Conservation (phyloP, 1,140 invertebrate genomes). For the Drosophila sproati region DNA sequence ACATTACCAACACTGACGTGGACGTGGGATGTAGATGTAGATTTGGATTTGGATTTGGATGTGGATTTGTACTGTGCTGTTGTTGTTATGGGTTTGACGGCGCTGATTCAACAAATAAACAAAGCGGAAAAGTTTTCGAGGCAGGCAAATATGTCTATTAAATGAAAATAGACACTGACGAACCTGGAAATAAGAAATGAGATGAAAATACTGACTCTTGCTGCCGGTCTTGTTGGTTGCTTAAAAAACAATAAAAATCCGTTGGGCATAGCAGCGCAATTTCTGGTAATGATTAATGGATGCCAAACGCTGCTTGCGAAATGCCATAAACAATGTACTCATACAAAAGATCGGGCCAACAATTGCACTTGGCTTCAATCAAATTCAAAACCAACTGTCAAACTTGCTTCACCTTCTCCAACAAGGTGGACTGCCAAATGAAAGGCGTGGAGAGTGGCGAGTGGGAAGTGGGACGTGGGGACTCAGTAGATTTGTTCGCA, state of each 20-base stretch:
- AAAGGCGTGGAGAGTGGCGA: background rate
- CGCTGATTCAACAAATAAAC: slow-evolving; percentile 81
- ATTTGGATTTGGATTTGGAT: background rate
- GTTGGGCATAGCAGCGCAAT: slow-evolving; percentile 40
- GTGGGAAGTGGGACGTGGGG: background rate
- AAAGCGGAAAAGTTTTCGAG: slow-evolving; percentile 58
- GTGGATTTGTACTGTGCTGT: slow-evolving; percentile 31
- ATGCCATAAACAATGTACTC: slow-evolving; percentile 67
- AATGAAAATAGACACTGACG: slow-evolving; percentile 76
- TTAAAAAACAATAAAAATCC: slow-evolving; percentile 73
- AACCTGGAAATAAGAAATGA: slow-evolving; percentile 25
- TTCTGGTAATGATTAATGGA: slow-evolving; percentile 68
- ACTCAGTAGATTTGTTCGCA: slow-evolving; percentile 64
- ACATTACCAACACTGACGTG: slow-evolving; percentile 64
- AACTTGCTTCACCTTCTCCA: slow-evolving; percentile 59
- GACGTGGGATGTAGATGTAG: background rate
- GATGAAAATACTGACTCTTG: slow-evolving; percentile 38
- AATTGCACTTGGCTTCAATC: slow-evolving; percentile 78
- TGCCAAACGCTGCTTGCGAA: slow-evolving; percentile 72
- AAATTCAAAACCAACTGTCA: slow-evolving; percentile 73
- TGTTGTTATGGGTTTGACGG: slow-evolving; percentile 64
- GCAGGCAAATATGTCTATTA: slow-evolving; percentile 71
- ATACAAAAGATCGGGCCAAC: slow-evolving; percentile 39
- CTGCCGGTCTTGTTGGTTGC: slow-evolving; percentile 31
- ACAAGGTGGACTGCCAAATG: slow-evolving; percentile 30